phyloP scores from a whole-genome alignment of 2,113 vertebrate genomes.

The Pachyramphus minor region DNA sequence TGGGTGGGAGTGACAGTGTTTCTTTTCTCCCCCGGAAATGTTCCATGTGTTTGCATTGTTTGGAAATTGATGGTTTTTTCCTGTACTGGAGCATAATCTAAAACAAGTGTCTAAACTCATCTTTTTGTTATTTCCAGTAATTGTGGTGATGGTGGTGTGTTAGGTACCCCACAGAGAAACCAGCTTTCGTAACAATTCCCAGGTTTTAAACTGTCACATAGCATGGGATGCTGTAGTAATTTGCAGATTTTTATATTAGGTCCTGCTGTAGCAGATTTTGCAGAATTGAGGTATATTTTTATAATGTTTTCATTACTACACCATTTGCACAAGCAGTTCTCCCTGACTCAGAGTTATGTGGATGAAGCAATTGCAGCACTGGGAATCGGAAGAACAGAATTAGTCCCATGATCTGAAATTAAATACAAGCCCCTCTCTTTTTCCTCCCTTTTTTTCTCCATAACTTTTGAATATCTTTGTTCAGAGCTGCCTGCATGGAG shows the following conservation, averaged over 20 bases:
- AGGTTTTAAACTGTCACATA: background rate
- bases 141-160: background rate
- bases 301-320: background rate
- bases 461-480: background rate
- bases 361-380: background rate
- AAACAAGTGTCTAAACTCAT: background rate
- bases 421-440: background rate
- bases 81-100: background rate
- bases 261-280: background rate
- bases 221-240: background rate
- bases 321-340: background rate
- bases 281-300: background rate
- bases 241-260: background rate
- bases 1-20: background rate
- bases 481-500: background rate
- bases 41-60: background rate
- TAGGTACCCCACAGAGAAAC: background rate
- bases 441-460: background rate
- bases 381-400: background rate
- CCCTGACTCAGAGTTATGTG: background rate
- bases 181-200: background rate
- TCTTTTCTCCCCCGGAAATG: background rate
- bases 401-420: background rate
- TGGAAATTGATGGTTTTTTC: background rate
- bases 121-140: conserved; percentile 5